Evolutionary conservation across 2,797 vertebrate genomes (phyloP), one percentile per base, ranked within the genome.

Genomic region (Zenarchopterus dispar): DNA sequence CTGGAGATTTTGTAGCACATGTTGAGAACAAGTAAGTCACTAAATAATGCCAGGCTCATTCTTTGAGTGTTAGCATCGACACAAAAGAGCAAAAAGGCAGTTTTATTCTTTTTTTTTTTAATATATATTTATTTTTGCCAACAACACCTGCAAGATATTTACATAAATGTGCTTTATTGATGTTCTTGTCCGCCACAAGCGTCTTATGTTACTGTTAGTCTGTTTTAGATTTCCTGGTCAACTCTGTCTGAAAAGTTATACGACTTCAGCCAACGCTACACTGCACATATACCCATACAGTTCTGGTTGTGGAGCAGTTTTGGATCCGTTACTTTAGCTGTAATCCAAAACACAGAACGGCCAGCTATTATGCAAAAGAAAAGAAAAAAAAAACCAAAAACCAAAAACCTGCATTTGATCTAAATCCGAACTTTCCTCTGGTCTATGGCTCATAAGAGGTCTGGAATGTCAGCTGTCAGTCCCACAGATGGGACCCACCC

Each of bases 381-480:
- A 28, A 28, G 4, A 28, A 28, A 28, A 24, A 24, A 24, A 24
- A 24, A 24, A 24, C 24, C 24, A 24, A 24, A 24, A 24, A 24
- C 2, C 2, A 24, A 24, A 24, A 2, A 24, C 24, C 22, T 54
- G 49, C 23, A 61, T 87, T 84, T 85, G 64, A 67, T 84, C 81
- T 80, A 86, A 87, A 87, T 88, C 55, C 26, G 46, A 79, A 55
- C 45, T 17, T 61, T 68, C 53, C 46, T 69, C 73, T 56, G 65
- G 76, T 80, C 58, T 48, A 47, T 0, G 72, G 81, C 75, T 82
- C 78, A 80, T 70, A 71, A 64, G 78, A 67, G 41, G 70, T 73
- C 52, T 75, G 89, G 89, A 88, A 92, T 91, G 87, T 88, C 89
- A 91, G 87, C 85, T 89, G 90, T 88, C 89, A 62, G 78, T 88